Evolutionary conservation across 2,113 vertebrate genomes (phyloP).

Genomic region (Manacus vitellinus): DNA sequence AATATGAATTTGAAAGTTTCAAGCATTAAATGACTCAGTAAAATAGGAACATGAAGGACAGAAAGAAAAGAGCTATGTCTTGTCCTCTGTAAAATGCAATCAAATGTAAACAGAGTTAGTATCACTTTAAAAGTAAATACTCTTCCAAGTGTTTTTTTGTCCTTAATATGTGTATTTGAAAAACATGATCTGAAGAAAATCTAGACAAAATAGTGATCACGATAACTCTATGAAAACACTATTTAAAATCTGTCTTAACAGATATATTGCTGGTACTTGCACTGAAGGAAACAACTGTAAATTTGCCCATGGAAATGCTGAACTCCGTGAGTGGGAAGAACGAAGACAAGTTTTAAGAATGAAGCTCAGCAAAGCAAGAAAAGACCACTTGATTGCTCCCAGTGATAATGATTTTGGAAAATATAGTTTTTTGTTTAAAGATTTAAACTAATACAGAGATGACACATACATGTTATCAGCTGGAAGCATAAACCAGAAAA

Average conservation of each 20-base stretch:
- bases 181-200: background rate
- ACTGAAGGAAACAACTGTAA: conserved; percentile 88
- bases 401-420: conserved; percentile 99
- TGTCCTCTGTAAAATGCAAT: background rate
- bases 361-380: conserved; percentile 96
- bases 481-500: conserved; percentile 78
- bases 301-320: conserved; percentile 91
- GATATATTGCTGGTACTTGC: conserved; percentile 87
- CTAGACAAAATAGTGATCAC: background rate
- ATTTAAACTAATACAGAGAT: conserved; percentile 88
- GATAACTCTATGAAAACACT: background rate
- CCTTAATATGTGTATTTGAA: background rate
- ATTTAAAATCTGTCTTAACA: conserved; percentile 55
- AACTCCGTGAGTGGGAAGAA: conserved; percentile 94
- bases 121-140: background rate
- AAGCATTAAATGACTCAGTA: background rate
- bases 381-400: conserved; percentile 96
- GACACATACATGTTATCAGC: conserved; percentile 68
- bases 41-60: background rate
- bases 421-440: conserved; percentile 99
- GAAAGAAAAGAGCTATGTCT: background rate
- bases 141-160: background rate
- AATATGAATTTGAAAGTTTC: background rate
- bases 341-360: conserved; percentile 91
- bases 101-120: background rate